Evolutionary conservation across 2,113 vertebrate species (phyloP), one percentile per base, ranked within the genome.

Genomic region (Chunga burmeisteri): DNA sequence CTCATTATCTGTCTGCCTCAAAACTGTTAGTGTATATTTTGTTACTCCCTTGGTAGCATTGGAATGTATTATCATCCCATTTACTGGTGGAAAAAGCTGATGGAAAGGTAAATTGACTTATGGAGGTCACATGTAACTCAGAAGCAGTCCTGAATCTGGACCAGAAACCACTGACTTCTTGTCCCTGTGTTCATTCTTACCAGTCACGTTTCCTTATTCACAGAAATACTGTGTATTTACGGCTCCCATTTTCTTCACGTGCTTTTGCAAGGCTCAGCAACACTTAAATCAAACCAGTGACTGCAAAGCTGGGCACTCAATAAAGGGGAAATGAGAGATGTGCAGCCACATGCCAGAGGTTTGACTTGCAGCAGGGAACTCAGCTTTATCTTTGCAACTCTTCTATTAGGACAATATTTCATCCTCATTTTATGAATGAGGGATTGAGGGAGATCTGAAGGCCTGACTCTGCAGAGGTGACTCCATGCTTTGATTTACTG

Each of bases 51-150:
- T 66, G 58, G 23, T 72, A 72, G 16, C 66, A 53, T 8, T 72
- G 63, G 22, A 70, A 15, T 9, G 10, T 49, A 23, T 56, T 87
- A 36, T 36, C 18, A 22, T 61, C n/a, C n/a, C 5, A 22, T 73
- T 90, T 70, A 50, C 29, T 63, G 21, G 6, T 34, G 26, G 32
- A 32, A 65, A 53, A 88, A 77, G 32, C 9, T 16, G 42, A 55
- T 62, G 18, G 50, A 68, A 83, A 93, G 15, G 20, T n/a, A 66
- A 78, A 86, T 53, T 62, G 5, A 53, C 16, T 34, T 85, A 21
- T 0, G 0, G 63, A 52, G 7, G 10, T 23, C 9, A 34, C 8
- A 7, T 44, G 38, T 42, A 59, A 71, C 52, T 22, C 8, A 10
- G 80, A 55, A 13, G n/a, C 44, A 81, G 52, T 32, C 23, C 18